A percentile compares a stretch with the other conserved stretches of the same genome.
These are phyloP conservation scores for Origma solitaria DNA, from an alignment of 2,113 vertebrate genomes.

Conservation along the genomic window DNA sequence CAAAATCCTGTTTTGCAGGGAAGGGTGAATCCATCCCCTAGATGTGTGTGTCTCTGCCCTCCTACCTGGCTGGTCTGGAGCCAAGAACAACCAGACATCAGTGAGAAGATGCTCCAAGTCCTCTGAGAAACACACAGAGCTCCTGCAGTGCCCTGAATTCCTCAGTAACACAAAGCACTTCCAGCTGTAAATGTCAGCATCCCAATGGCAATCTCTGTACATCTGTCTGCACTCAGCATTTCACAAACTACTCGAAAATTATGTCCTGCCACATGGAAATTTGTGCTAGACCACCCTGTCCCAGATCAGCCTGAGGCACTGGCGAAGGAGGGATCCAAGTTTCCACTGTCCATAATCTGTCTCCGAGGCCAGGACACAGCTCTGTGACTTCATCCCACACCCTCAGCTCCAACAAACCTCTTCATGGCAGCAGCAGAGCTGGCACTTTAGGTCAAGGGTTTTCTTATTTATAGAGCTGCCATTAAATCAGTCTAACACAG, in stretches of 20 bases:
- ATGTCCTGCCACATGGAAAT: neutral
- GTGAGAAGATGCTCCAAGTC: neutral
- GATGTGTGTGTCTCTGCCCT: neutral
- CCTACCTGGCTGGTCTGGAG: neutral
- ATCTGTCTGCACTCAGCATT: neutral
- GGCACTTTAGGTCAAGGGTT: neutral
- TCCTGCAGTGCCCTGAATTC: neutral
- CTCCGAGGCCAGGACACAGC: neutral
- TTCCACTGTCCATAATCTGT: neutral
- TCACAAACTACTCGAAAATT: neutral
- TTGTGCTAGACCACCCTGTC: neutral
- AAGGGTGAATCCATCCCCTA: neutral
- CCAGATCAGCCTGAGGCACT: neutral
- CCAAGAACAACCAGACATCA: neutral
- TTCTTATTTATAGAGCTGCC: constrained; percentile 12
- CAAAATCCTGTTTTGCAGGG: neutral
- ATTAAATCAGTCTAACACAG: neutral
- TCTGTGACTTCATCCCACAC: neutral
- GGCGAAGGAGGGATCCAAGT: neutral
- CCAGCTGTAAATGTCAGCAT: constrained; percentile 27
- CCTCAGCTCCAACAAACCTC: neutral
- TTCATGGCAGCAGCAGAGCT: neutral
- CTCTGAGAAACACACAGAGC: neutral
- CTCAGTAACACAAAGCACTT: neutral
- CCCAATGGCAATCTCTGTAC: neutral